Conservation (phyloP, 1,140 invertebrate species). For the Drosophila arizonae region DNA sequence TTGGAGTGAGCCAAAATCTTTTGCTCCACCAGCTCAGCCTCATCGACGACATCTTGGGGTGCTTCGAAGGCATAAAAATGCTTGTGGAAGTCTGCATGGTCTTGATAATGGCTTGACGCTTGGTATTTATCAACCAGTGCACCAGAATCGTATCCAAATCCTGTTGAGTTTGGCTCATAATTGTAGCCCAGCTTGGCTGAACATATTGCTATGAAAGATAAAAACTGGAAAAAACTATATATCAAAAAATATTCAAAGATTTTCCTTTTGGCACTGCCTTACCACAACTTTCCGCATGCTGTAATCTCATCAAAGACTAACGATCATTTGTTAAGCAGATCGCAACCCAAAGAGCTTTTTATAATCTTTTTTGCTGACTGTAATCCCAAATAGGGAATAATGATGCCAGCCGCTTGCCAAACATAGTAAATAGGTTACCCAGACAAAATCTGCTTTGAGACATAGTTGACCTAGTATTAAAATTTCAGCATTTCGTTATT, state of each 20-base stretch:
- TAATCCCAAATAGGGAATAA: conserved; percentile 40
- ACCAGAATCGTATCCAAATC: conserved; percentile 20
- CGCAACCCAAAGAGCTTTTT: conserved; percentile 45
- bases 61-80: conserved; percentile 76
- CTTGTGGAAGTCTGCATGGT: conserved; percentile 61
- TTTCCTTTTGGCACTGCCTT: conserved; percentile 14
- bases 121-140: background rate
- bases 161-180: conserved; percentile 42
- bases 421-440: conserved; percentile 63
- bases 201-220: conserved; percentile 40
- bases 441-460: conserved; percentile 26
- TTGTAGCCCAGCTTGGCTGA: conserved; percentile 61
- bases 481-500: conserved; percentile 19
- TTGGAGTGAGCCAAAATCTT: conserved; percentile 47
- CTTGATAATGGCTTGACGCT: conserved; percentile 34
- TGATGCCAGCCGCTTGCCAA: conserved; percentile 19
- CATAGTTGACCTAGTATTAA: conserved; percentile 43
- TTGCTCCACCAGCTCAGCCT: conserved; percentile 44
- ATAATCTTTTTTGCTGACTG: conserved; percentile 45
- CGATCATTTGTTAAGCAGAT: conserved; percentile 39
- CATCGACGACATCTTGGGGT: conserved; percentile 58
- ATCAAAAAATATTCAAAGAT: conserved; percentile 2
- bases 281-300: conserved; percentile 66
- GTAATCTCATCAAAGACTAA: conserved; percentile 41
- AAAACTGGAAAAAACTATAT: conserved; percentile 37